Evolutionary conservation across 2,113 vertebrate genomes (phyloP), one percentile per base, ranked within the genome.

Genomic region (Falco punctatus): DNA sequence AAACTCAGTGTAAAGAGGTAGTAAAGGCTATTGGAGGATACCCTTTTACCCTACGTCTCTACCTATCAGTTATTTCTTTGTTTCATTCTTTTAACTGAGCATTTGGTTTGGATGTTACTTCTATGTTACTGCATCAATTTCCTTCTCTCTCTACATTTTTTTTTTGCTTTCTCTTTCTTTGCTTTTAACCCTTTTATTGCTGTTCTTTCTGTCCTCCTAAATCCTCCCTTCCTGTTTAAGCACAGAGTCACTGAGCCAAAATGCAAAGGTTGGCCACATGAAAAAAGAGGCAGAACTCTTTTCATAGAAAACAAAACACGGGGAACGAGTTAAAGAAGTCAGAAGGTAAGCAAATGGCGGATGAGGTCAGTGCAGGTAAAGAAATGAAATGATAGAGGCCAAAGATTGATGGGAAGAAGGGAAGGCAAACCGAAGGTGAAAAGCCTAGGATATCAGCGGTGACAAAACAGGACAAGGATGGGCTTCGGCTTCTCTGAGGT

Each of bases 1-100:
- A n/a, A 35, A 48, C 4, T n/a, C 15, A 5, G 1, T 2, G 14
- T 59, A 14, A 0, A 3, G 69, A n/a, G 15, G 38, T 24, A 6
- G 9, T 23, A 28, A 40, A 35, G 44, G 58, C 8, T 26, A 0
- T 13, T 13, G 16, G 55, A 78, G 81, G 59, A 26, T 14, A n/a
- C 9, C 32, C 13, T 27, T 21, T 27, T 66, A 11, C 49, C 40
- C 22, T 19, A 2, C 10, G 24, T 17, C 49, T 90, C 24, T 58
- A 44, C n/a, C 79, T 22, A 1, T 46, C 59, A 32, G 6, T 27
- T 23, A 9, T n/a, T 67, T 52, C 18, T 40, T 61, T 52, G 11
- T 11, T 69, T 65, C 13, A 1, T 55, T 74, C 58, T 65, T 42
- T 35, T 24, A 64, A 24, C 18, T 3, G 10, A 64, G 24, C 5